These are phyloP conservation scores for Orthosia cruda DNA, from an alignment of 2,888 invertebrate species.

Conservation along the genomic window DNA sequence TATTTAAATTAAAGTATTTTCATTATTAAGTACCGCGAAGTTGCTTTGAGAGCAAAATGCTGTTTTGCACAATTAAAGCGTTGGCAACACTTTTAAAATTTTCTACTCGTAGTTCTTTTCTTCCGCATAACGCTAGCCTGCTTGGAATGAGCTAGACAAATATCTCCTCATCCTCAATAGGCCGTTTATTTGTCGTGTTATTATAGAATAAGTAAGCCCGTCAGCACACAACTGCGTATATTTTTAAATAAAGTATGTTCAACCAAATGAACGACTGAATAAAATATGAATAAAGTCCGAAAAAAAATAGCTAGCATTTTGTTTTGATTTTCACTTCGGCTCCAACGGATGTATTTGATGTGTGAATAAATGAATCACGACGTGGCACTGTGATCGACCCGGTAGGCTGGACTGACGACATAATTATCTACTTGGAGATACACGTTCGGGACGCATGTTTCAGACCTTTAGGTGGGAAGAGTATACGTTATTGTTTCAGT, in stretches of 20 bases:
- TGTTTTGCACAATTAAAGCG: constrained; percentile 24
- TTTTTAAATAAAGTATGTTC: constrained; percentile 26
- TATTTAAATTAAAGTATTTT: constrained; percentile 47
- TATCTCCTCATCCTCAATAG: constrained; percentile 16
- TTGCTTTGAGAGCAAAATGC: constrained; percentile 28
- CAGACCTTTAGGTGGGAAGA: constrained; percentile 49
- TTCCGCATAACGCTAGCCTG: constrained; percentile 1
- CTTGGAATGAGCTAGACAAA: constrained; percentile 34
- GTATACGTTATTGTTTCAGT: constrained; percentile 41
- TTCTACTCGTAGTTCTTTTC: too few relatives aligned
- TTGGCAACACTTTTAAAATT: constrained; percentile 9
- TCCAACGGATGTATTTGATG: constrained; percentile 31
- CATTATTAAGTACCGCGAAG: constrained; percentile 26
- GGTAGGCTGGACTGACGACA: constrained; percentile 52
- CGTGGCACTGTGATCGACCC: constrained; percentile 1
- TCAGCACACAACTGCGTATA: constrained; percentile 8
- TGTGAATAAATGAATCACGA: constrained; percentile 31
- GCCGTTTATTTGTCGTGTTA: constrained; percentile 29
- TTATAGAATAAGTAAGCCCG: constrained; percentile 21
- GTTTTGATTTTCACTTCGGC: constrained; percentile 17
- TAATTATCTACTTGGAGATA: constrained; percentile 65
- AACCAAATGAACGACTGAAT: constrained; percentile 35
- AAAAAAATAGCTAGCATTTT: constrained; percentile 21
- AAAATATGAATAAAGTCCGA: constrained; percentile 24
- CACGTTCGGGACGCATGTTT: constrained; percentile 51